Evolutionary conservation across 2,888 invertebrate genomes (phyloP).

Genomic region (Epistrophe eligans): DNA sequence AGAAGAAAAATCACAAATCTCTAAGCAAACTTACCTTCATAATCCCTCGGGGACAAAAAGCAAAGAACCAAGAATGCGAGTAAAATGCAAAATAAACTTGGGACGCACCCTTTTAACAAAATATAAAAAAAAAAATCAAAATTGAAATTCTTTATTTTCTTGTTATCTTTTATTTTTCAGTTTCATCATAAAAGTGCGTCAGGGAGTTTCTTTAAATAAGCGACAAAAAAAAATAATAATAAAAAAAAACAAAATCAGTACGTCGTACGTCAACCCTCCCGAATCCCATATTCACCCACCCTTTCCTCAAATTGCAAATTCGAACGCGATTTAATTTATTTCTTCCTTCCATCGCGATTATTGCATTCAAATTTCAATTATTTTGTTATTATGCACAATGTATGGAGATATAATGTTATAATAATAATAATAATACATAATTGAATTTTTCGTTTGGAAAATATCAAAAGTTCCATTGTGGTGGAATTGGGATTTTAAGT

Average conservation of each 20-base stretch:
- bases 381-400: slow-evolving; percentile 35
- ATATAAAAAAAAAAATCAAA: slow-evolving; percentile 48
- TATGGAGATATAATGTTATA: slow-evolving; percentile 2
- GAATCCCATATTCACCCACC: background rate
- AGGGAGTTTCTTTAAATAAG: slow-evolving; percentile 7
- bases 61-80: slow-evolving; percentile 2
- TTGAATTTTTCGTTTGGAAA: slow-evolving; percentile 18
- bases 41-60: slow-evolving; percentile 31
- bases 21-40: slow-evolving; percentile 15
- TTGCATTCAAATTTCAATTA: slow-evolving; percentile 65
- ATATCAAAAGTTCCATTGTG: slow-evolving; percentile 6
- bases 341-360: slow-evolving; percentile 49
- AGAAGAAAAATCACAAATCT: slow-evolving; percentile 9
- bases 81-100: slow-evolving; percentile 24
- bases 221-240: background rate
- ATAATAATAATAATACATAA: slow-evolving; percentile 17
- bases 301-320: background rate
- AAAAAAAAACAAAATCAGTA: background rate
- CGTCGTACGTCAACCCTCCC: background rate
- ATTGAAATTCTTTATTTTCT: slow-evolving; percentile 58
- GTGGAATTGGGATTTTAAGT: background rate
- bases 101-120: slow-evolving; percentile 49
- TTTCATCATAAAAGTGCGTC: slow-evolving; percentile 23
- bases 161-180: slow-evolving; percentile 33
- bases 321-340: slow-evolving; percentile 22